phyloP scores from a whole-genome alignment of 2,797 vertebrate species.

The Remorina albescens region DNA sequence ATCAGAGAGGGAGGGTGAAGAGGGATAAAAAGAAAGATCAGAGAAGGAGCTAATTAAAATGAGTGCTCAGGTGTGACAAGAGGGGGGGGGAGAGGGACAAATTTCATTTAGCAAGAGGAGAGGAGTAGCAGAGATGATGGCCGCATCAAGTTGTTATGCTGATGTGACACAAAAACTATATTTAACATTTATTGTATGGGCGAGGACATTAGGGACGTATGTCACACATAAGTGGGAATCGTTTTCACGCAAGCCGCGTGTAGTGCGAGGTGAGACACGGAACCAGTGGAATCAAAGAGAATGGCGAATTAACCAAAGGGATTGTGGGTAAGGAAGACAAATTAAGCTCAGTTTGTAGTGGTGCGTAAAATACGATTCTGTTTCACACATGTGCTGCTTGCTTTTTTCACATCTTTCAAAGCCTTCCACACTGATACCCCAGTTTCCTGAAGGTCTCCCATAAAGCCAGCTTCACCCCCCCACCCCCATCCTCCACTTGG shows the following conservation, averaged over 20 bases:
- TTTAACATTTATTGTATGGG: neutral
- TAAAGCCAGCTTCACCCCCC: slow-evolving; percentile 53
- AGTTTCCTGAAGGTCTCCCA: slow-evolving; percentile 50
- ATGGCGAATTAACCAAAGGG: slow-evolving; percentile 61
- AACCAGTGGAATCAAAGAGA: slow-evolving; percentile 53
- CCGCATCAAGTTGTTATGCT: neutral
- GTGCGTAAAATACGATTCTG: slow-evolving; percentile 68
- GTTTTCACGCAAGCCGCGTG: slow-evolving; percentile 29
- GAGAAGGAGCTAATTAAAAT: slow-evolving; percentile 77
- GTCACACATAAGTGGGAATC: slow-evolving; percentile 7
- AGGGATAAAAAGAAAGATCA: slow-evolving; percentile 53
- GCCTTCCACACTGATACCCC: slow-evolving; percentile 39
- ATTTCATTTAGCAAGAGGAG: slow-evolving; percentile 55
- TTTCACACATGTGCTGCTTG: slow-evolving; percentile 40
- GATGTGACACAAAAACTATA: slow-evolving; percentile 18
- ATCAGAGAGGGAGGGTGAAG: slow-evolving; percentile 66
- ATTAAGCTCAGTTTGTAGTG: slow-evolving; percentile 62
- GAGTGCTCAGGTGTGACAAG: slow-evolving; percentile 74
- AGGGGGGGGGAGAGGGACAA: slow-evolving; percentile 30
- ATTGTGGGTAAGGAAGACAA: slow-evolving; percentile 69
- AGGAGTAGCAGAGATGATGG: slow-evolving; percentile 24
- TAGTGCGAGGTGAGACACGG: slow-evolving; percentile 41
- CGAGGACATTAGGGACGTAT: neutral
- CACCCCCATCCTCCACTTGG: too few relatives aligned
- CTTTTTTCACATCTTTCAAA: slow-evolving; percentile 63